Conservation (phyloP, 2,888 invertebrate genomes). For the Andrena chrysosceles region DNA sequence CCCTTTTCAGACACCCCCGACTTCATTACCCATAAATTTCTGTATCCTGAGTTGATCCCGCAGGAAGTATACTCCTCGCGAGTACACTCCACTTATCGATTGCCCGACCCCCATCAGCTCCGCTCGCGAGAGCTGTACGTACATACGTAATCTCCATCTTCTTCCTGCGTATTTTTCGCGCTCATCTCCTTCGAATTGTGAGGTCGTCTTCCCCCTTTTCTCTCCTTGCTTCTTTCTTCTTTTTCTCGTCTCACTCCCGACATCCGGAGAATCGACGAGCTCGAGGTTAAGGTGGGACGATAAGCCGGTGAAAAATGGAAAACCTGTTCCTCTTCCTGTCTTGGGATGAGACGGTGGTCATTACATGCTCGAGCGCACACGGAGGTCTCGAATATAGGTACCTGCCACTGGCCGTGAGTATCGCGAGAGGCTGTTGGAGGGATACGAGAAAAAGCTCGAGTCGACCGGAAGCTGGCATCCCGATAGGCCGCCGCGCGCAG, state of each 20-base stretch:
- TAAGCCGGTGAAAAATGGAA: conserved; percentile 79
- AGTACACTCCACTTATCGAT: too few relatives aligned
- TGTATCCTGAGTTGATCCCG: too few relatives aligned
- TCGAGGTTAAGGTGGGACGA: conserved; percentile 78
- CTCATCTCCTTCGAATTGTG: conserved; percentile 17
- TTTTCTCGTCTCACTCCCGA: conserved; percentile 27
- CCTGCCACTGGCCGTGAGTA: conserved; percentile 67
- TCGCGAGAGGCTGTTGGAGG: conserved; percentile 44
- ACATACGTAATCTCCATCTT: neutral
- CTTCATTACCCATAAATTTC: too few relatives aligned
- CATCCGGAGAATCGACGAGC: conserved; percentile 67
- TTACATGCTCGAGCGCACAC: conserved; percentile 75
- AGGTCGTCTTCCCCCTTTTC: conserved; percentile 12
- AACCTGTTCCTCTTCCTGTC: conserved; percentile 82
- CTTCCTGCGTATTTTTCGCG: conserved; percentile 4
- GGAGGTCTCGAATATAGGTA: conserved; percentile 64
- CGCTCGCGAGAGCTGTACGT: too few relatives aligned
- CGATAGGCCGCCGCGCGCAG: conserved; percentile 41
- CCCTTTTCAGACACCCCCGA: too few relatives aligned
- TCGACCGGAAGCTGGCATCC: conserved; percentile 65
- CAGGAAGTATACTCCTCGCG: too few relatives aligned
- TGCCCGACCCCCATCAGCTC: too few relatives aligned
- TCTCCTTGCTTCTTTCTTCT: neutral
- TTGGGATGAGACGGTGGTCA: conserved; percentile 74
- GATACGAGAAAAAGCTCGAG: conserved; percentile 64